A percentile compares a stretch with the other conserved stretches of the same genome.
Evolutionary conservation across 1,140 invertebrate genomes (phyloP).

Genomic region (Drosophila lacteicornis): DNA sequence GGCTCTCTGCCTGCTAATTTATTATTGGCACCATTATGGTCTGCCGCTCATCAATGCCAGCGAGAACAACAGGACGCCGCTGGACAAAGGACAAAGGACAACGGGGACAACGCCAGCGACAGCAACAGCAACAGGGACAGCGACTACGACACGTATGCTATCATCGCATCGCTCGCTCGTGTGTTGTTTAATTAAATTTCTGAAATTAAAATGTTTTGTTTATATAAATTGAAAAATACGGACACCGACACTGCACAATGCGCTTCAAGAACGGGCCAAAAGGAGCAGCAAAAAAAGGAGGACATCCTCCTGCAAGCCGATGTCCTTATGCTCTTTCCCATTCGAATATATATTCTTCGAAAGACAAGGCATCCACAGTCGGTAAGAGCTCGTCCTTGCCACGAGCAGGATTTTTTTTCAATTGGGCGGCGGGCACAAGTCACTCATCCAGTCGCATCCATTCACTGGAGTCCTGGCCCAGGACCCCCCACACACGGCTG

Average conservation of each 20-base stretch:
- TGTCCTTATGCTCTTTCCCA: neutral
- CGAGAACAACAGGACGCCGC: slow-evolving; percentile 2
- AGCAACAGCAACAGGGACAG: neutral
- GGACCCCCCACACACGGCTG: slow-evolving; percentile 5
- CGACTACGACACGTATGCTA: slow-evolving; percentile 53
- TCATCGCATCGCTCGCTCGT: slow-evolving; percentile 50
- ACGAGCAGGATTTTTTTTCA: slow-evolving; percentile 11
- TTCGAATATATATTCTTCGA: neutral
- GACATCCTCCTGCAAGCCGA: neutral
- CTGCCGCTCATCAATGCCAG: slow-evolving; percentile 38
- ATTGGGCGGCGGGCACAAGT: slow-evolving; percentile 65
- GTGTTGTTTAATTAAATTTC: slow-evolving; percentile 84
- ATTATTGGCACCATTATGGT: slow-evolving; percentile 52
- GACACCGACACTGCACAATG: slow-evolving; percentile 49
- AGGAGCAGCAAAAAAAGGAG: slow-evolving; percentile 20
- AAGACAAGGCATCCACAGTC: neutral
- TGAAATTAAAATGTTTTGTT: slow-evolving; percentile 85
- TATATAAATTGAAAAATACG: slow-evolving; percentile 84
- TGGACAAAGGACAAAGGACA: slow-evolving; percentile 15
- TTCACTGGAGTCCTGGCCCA: slow-evolving; percentile 29
- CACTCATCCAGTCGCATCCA: slow-evolving; percentile 62
- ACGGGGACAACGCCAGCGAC: neutral
- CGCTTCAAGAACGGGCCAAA: slow-evolving; percentile 37
- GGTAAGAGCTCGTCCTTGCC: neutral
- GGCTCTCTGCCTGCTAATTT: slow-evolving; percentile 13